A percentile compares a stretch with the other conserved stretches of the same genome.
These are phyloP conservation scores for Leptonema lineaticorne DNA, from an alignment of 1,140 invertebrate species.

Conservation along the genomic window DNA sequence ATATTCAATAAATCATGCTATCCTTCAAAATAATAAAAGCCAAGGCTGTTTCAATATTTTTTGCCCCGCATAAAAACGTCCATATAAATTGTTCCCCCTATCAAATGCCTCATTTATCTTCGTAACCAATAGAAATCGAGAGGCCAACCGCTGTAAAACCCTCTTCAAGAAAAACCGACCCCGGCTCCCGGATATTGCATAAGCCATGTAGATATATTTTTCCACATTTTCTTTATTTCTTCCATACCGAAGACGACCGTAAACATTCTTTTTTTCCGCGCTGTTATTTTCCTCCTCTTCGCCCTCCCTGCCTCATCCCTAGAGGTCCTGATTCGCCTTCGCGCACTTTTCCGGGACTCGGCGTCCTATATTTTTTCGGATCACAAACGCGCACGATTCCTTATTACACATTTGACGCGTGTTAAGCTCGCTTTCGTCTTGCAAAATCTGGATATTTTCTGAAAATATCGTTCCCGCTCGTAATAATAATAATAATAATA, in stretches of 20 bases:
- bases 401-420: constrained; percentile 42
- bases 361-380: constrained; percentile 28
- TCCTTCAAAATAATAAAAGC: constrained; percentile 40
- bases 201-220: constrained; percentile 38
- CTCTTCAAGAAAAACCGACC: constrained; percentile 38
- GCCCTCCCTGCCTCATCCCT: no score
- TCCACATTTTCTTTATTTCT: constrained; percentile 36
- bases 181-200: constrained; percentile 38
- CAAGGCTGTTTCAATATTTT: constrained; percentile 37
- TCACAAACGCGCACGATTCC: constrained; percentile 38
- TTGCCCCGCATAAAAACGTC: constrained; percentile 37
- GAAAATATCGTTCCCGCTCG: no score
- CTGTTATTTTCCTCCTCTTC: no score
- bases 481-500: no score
- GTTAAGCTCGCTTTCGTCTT: constrained; percentile 22
- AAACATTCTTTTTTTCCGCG: constrained; percentile 40
- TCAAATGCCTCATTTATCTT: constrained; percentile 43
- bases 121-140: constrained; percentile 43
- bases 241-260: constrained; percentile 31
- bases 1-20: constrained; percentile 39
- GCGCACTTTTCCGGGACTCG: background rate
- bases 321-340: no score
- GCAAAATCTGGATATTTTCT: constrained; percentile 3
- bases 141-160: constrained; percentile 42
- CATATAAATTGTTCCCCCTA: constrained; percentile 41